Conservation (phyloP, 37 sponge, comb jelly and placozoan species). For the Ephydatia muelleri region DNA sequence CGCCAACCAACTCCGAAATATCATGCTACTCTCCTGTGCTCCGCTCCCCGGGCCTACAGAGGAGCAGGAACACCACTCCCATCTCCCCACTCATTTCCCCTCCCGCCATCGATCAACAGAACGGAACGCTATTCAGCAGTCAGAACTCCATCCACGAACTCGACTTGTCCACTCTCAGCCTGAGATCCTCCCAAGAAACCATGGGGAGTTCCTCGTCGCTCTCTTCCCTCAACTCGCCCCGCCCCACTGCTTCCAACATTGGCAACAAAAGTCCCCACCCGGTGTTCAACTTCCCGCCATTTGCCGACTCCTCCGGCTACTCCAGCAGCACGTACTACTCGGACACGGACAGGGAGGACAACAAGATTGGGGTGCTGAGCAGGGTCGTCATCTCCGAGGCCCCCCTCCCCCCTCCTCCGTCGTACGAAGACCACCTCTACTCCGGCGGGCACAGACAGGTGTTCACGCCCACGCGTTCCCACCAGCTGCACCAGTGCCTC, state of each 20-base stretch:
- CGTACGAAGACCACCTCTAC: conserved; percentile 29
- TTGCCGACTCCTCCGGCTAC: conserved; percentile 61
- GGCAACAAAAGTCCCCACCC: conserved; percentile 46
- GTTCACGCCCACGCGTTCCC: conserved; percentile 51
- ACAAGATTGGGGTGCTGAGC: background rate
- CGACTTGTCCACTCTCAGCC: conserved; percentile 58
- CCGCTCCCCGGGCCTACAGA: conserved; percentile 56
- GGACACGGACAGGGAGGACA: conserved; percentile 27
- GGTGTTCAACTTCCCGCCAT: conserved; percentile 34
- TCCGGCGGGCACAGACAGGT: background rate
- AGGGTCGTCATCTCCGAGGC: background rate
- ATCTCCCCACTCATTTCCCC: conserved; percentile 76
- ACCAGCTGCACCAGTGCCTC: conserved; percentile 62
- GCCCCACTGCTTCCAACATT: background rate
- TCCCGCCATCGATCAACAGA: conserved; percentile 37
- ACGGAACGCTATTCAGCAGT: conserved; percentile 40
- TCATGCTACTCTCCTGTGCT: conserved; percentile 65
- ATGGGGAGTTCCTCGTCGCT: conserved; percentile 77
- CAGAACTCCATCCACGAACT: conserved; percentile 48
- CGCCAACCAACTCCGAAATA: conserved; percentile 54
- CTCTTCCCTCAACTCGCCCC: conserved; percentile 85
- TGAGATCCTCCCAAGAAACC: conserved; percentile 41
- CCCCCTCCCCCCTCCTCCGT: conserved; percentile 42
- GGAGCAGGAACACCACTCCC: conserved; percentile 56
- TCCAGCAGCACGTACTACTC: conserved; percentile 52